A percentile compares a stretch with the other conserved stretches of the same genome.
Evolutionary conservation across 2,113 vertebrate genomes (phyloP).

Genomic region (Salminus brasiliensis): DNA sequence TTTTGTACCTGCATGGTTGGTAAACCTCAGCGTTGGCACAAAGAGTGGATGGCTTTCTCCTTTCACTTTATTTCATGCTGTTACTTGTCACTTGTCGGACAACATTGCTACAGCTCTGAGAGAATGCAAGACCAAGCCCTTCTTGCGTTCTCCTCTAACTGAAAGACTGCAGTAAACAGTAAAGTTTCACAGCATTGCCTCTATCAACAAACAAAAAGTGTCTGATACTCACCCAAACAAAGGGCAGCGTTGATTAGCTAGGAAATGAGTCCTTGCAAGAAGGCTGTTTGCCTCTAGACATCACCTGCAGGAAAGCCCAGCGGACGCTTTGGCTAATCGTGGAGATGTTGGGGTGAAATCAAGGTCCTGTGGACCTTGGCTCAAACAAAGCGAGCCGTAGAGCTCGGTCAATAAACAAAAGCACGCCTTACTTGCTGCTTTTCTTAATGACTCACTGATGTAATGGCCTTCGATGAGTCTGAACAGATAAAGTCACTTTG

Average conservation of each 20-base stretch:
- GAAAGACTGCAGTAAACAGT: not conserved
- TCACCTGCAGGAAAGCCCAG: not conserved
- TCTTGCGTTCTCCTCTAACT: not conserved
- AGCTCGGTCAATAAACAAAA: not conserved
- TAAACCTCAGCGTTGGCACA: not conserved
- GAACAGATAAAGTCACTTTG: slow-evolving; percentile 1
- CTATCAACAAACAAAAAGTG: not conserved
- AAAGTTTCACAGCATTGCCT: no score
- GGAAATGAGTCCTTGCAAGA: not conserved
- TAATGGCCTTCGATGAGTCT: not conserved
- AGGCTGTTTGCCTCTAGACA: not conserved
- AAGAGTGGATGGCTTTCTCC: not conserved
- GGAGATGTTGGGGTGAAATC: not conserved
- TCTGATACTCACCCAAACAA: not conserved
- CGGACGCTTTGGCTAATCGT: not conserved
- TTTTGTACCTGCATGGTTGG: not conserved
- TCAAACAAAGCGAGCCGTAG: not conserved
- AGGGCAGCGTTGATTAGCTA: not conserved
- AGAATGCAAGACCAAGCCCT: not conserved
- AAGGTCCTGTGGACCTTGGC: not conserved
- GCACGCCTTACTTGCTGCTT: not conserved
- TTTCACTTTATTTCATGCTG: not conserved
- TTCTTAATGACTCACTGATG: slow-evolving; percentile 11
- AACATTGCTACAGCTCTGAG: not conserved
- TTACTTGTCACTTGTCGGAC: not conserved